Base-by-base conservation (phyloP, 2,113 vertebrate species). In the Ranitomeya variabilis region DNA sequence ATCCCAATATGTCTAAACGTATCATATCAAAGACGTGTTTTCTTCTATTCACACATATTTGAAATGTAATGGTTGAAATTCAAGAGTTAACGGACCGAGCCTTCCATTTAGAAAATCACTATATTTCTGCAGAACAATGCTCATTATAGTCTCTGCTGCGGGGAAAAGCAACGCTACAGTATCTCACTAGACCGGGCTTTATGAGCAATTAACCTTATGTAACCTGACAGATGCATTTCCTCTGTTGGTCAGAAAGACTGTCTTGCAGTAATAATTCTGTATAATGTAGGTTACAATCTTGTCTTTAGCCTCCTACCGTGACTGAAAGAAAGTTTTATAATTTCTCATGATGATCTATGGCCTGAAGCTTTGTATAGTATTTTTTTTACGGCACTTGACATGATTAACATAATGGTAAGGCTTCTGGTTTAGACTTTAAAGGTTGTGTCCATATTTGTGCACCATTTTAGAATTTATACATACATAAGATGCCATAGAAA, bases 181-280 rank as follows among this genome's bases (percentile, higher is more conserved):
- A 16, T 80, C 12, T 23, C 15, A 18, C 12, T 37, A 18, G 5
- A 23, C 14, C 18, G 18, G 1, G 1, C 81, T 73, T 26, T 23
- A 37, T 19, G 1, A 13, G 81, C 60, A 23, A 66, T 51, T 83
- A 64, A 66, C 31, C 60, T 67, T 13, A 59, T 45, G 26, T 66
- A 19, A 60, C 19, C 11, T 66, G 31, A 66, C 19, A 67, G 81
- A 80, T 60, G 79, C 55, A 31, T 59, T 80, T 80, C 55, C 55
- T 80, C 54, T 52, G 55, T 23, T 37, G 59, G 57, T 60, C 79
- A 31, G 79, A 18, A 31, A 80, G 79, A 80, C 60, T 60, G 78
- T 59, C 78, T 80, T 80, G 55, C 79, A 80, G 14, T 31, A 55
- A 31, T 80, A 80, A 80, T 80, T 6, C 16, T 15, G 1, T 60